Conservation (phyloP, 2,797 vertebrate genomes). For the Manis crassicaudata region DNA sequence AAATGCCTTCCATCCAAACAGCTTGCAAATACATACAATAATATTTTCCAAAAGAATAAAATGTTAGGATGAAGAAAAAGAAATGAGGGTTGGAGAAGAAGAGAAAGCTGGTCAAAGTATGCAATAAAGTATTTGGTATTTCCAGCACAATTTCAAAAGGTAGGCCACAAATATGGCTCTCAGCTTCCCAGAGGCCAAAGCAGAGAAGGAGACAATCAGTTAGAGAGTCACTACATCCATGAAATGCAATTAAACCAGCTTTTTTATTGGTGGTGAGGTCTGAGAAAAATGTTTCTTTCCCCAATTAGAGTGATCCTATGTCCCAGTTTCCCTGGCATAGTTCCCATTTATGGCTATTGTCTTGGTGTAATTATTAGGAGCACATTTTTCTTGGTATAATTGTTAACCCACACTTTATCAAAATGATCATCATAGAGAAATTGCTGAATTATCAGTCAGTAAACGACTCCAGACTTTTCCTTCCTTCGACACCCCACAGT, state of each 20-base stretch:
- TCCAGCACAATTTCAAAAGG: neutral
- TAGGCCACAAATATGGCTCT: neutral
- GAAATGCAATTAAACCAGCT: neutral
- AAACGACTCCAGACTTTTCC: neutral
- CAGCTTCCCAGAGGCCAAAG: neutral
- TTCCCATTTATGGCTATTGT: neutral
- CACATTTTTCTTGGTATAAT: neutral
- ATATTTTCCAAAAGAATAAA: neutral
- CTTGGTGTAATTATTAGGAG: neutral
- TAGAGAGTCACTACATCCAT: neutral
- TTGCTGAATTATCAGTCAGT: neutral
- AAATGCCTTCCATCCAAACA: neutral
- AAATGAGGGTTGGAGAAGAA: neutral
- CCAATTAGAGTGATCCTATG: neutral
- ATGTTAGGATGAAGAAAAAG: neutral
- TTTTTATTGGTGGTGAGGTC: neutral
- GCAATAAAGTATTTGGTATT: neutral
- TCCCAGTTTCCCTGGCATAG: neutral
- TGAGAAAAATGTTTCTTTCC: neutral
- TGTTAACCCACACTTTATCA: neutral
- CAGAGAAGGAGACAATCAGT: neutral
- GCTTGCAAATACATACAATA: neutral
- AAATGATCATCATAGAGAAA: neutral
- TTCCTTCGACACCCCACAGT: neutral
- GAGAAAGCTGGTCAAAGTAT: neutral